phyloP scores from a whole-genome alignment of 2,113 vertebrate genomes.

The Marmota flaviventris region DNA sequence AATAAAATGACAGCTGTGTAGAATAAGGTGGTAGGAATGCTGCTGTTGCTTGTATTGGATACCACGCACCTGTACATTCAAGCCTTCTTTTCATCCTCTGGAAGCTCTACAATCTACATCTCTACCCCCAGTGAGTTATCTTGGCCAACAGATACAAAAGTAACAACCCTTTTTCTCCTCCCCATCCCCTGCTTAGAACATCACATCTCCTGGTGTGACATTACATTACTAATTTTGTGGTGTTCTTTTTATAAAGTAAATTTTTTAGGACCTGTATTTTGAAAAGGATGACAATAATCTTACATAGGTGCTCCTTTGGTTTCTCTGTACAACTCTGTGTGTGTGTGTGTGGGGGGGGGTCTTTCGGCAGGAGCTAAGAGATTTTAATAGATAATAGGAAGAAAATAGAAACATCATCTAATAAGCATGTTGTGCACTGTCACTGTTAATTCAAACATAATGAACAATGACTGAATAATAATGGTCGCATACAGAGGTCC shows the following conservation, averaged over 20 bases:
- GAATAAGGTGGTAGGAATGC: neutral
- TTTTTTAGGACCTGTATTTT: neutral
- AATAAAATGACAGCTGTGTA: neutral
- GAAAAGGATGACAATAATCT: constrained; percentile 62
- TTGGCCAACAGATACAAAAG: neutral
- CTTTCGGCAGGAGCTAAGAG: constrained; percentile 77
- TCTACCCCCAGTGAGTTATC: neutral
- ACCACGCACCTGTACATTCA: neutral
- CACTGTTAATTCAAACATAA: constrained; percentile 83
- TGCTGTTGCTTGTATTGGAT: neutral
- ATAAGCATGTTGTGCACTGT: constrained; percentile 82
- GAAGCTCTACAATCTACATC: neutral
- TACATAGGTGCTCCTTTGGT: constrained; percentile 65
- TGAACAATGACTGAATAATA: constrained; percentile 82
- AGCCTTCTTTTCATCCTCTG: neutral
- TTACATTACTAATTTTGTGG: neutral
- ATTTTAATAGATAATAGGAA: constrained; percentile 83
- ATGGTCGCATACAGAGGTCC: constrained; percentile 70
- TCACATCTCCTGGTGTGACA: neutral
- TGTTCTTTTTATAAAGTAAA: neutral
- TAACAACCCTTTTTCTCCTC: neutral
- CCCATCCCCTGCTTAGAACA: neutral
- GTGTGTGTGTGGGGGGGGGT: constrained; percentile 9
- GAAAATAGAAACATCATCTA: constrained; percentile 84
- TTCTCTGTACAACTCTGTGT: constrained; percentile 73